Evolutionary conservation across 2,113 vertebrate genomes (phyloP).

Genomic region (Actenoides lindsayi): DNA sequence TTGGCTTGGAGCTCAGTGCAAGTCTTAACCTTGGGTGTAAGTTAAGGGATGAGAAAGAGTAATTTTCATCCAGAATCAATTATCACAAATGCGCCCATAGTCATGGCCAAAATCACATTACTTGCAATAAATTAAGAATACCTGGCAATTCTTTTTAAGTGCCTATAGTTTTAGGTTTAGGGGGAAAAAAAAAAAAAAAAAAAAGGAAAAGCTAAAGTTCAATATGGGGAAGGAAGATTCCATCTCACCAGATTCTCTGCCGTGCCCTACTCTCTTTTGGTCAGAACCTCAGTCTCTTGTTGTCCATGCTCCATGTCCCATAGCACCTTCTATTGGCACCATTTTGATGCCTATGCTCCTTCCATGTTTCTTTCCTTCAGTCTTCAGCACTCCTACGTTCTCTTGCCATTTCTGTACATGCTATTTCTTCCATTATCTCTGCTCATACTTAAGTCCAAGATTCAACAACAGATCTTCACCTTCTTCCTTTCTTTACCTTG

Average conservation of each 20-base stretch:
- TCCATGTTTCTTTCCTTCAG: background rate
- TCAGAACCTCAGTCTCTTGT: background rate
- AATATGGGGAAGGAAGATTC: background rate
- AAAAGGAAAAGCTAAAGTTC: background rate
- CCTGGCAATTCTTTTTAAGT: constrained; percentile 11
- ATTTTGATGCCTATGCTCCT: background rate
- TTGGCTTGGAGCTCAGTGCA: constrained; percentile 10
- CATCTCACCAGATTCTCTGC: background rate
- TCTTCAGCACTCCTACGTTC: background rate
- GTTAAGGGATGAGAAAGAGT: constrained; percentile 33
- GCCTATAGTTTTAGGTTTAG: background rate
- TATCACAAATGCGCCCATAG: constrained; percentile 49
- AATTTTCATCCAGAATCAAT: constrained; percentile 57
- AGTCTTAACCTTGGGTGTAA: constrained; percentile 38
- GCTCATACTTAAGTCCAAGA: accelerated
- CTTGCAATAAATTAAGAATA: constrained; percentile 45
- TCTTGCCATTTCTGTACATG: background rate
- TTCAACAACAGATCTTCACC: background rate
- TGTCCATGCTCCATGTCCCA: background rate
- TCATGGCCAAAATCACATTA: constrained; percentile 53
- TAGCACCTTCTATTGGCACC: background rate
- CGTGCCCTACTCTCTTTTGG: background rate
- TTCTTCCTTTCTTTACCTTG: background rate
- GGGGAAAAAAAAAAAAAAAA: background rate
- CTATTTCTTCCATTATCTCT: background rate